phyloP scores from a whole-genome alignment of 2,113 vertebrate genomes.

The Charadrius vociferus region DNA sequence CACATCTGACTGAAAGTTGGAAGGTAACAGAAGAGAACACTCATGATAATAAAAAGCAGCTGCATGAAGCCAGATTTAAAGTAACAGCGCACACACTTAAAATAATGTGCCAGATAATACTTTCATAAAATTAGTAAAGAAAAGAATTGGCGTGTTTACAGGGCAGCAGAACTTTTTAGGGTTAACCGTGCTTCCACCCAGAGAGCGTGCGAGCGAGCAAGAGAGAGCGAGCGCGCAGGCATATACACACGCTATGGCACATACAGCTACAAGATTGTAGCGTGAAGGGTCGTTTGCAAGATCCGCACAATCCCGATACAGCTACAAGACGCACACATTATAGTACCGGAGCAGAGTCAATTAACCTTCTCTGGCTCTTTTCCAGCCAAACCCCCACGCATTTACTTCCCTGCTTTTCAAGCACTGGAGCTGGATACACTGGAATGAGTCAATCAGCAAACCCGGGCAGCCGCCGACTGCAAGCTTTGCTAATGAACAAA shows the following conservation, averaged over 20 bases:
- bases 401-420: conserved; percentile 34
- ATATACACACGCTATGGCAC: neutral
- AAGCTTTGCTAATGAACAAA: neutral
- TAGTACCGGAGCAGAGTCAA: neutral
- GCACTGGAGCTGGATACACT: neutral
- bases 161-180: neutral
- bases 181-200: neutral
- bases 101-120: neutral
- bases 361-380: conserved; percentile 42
- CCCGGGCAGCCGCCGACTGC: neutral
- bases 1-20: neutral
- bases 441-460: conserved; percentile 31
- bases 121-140: neutral
- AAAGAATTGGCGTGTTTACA: neutral
- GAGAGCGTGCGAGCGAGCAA: neutral
- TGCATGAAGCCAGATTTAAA: conserved; percentile 27
- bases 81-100: neutral
- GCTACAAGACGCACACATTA: neutral
- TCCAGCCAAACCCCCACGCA: conserved; percentile 26
- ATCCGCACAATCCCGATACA: neutral
- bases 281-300: neutral
- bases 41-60: conserved; percentile 13
- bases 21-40: conserved; percentile 6
- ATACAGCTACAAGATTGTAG: neutral
- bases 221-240: rapidly evolving